Evolutionary conservation across 2,113 vertebrate genomes (phyloP).

Genomic region (Petroica traversi): DNA sequence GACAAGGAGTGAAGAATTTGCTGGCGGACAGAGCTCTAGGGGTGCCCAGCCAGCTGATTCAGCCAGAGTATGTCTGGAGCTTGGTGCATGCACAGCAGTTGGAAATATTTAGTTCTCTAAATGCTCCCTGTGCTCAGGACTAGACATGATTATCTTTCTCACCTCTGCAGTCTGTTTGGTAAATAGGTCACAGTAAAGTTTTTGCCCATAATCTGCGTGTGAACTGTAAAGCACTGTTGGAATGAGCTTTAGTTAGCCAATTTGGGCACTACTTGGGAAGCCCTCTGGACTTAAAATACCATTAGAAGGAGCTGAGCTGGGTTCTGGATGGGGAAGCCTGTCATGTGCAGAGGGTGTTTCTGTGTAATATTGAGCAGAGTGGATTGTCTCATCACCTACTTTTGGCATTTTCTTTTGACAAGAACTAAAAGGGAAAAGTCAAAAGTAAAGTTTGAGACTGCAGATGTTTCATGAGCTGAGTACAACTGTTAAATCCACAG

Average conservation of each 20-base stretch:
- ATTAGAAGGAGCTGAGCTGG: not conserved
- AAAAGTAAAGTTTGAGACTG: not conserved
- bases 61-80: constrained; percentile 11
- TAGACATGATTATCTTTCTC: constrained; percentile 30
- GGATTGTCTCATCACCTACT: not conserved
- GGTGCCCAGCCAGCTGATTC: not conserved
- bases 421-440: not conserved
- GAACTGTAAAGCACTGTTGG: constrained; percentile 8
- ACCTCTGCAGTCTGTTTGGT: not conserved
- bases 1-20: not conserved
- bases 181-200: constrained; percentile 12
- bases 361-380: not conserved
- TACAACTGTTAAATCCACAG: not conserved
- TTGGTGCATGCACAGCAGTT: constrained; percentile 10
- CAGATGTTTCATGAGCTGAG: not conserved
- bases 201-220: not conserved
- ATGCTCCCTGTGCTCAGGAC: not conserved
- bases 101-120: constrained; percentile 28
- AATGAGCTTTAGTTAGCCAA: not conserved
- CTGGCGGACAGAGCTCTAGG: not conserved
- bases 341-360: not conserved
- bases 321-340: not conserved
- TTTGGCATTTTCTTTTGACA: not conserved
- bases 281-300: not conserved
- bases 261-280: not conserved